phyloP scores from a whole-genome alignment of 2,797 vertebrate species.

The Tarsius wallacei region DNA sequence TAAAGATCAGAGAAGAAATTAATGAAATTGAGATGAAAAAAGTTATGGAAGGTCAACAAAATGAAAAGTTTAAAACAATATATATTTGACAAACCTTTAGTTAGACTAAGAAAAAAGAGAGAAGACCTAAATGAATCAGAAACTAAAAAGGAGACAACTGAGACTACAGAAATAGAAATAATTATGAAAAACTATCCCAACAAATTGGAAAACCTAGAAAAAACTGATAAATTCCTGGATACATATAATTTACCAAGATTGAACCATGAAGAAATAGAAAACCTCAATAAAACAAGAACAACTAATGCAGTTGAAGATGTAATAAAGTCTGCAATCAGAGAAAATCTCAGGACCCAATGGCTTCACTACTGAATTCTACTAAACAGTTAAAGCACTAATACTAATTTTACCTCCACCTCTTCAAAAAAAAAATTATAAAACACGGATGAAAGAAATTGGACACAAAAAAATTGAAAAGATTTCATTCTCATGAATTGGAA shows the following conservation, averaged over 20 bases:
- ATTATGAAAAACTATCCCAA: neutral
- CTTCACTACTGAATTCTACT: neutral
- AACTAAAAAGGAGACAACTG: neutral
- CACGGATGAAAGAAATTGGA: neutral
- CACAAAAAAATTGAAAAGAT: neutral
- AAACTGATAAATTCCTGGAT: neutral
- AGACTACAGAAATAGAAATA: neutral
- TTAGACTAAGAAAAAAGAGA: neutral
- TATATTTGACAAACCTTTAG: neutral
- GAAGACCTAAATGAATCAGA: neutral
- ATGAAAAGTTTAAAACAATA: neutral
- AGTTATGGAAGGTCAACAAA: neutral
- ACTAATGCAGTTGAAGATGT: neutral
- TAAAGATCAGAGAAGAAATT: neutral
- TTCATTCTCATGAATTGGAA: neutral
- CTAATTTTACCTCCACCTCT: neutral
- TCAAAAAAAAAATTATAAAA: neutral
- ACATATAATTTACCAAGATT: neutral
- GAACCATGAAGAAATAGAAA: neutral
- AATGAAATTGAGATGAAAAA: neutral
- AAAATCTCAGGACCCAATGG: neutral
- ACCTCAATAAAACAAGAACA: neutral
- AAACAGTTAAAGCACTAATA: neutral
- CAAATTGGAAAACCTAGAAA: neutral
- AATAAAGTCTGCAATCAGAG: neutral